Evolutionary conservation across 2,888 invertebrate species (phyloP).

Genomic region (Allolobophora icterica): DNA sequence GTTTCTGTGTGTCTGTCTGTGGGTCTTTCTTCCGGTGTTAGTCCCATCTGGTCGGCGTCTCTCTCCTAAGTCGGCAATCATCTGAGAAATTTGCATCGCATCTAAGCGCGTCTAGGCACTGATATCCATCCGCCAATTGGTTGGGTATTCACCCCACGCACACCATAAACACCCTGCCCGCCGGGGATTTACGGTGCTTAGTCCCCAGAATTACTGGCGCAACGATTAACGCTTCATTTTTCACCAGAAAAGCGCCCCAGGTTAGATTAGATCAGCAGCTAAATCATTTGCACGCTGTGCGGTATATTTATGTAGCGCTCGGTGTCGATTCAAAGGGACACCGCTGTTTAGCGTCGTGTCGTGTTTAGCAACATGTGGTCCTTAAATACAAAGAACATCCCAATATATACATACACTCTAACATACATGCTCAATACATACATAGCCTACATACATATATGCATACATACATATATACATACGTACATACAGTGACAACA

Average conservation of each 20-base stretch:
- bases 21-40: background rate
- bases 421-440: background rate
- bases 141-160: background rate
- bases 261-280: background rate
- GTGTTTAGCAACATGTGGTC: background rate
- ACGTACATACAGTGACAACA: too few relatives aligned
- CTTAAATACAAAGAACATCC: background rate
- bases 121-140: background rate
- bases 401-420: background rate
- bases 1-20: background rate
- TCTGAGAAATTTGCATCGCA: conserved; percentile 9
- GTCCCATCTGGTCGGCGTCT: background rate
- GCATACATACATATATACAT: too few relatives aligned
- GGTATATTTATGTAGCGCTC: background rate
- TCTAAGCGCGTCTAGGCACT: background rate
- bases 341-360: background rate
- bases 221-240: background rate
- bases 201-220: background rate
- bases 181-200: too few relatives aligned
- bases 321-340: background rate
- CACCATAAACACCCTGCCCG: background rate
- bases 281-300: background rate
- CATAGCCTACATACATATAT: too few relatives aligned
- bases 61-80: background rate
- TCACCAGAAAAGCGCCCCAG: background rate